Evolutionary conservation across 2,888 invertebrate genomes (phyloP), one percentile per base, ranked within the genome.

Genomic region (Agonopterix subpropinquella): DNA sequence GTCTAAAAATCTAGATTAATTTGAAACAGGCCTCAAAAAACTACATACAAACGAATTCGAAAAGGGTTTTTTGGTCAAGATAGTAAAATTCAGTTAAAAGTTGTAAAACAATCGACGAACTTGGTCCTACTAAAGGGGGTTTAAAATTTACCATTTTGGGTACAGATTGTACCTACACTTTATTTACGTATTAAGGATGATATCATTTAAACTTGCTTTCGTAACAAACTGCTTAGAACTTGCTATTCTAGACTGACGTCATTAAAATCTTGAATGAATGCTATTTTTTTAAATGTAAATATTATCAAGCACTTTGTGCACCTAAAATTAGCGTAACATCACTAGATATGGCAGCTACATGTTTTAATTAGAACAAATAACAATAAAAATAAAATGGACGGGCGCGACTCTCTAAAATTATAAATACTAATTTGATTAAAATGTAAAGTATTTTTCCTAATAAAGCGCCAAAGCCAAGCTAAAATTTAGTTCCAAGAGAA

Each of bases 101-200:
- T 61, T 62, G 61, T 57, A 62, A 68, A 69, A 65, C 62, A 64
- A 58, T 53, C 63, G 67, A 70, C 47, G 60, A 51, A 51, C 61
- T 81, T 81, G 80, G 81, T 81, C 82, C 79, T 80, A 71, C 70
- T 73, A 73, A 28, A 68, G 68, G 60, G 67, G 50, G 47, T 46
- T 43, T 47, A 18, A 50, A 47, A 47, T 43, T 28, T 44, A 37
- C 46, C 43, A 28, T 41, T 41, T 11, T 15, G n/a, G 13, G 37
- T 18, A 43, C 36, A 13, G 5, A 35, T 15, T 9, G 42, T 46
- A 43, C 49, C 46, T 36, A 45, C 18, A 45, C 45, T 36, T 37
- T 7, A 41, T 4, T 49, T 49, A 49, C 49, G 49, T 49, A 49
- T 46, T 42, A 35, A 36, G 28, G 11, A 36, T 11, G n/a, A 36